A percentile compares a stretch with the other conserved stretches of the same genome.
Evolutionary conservation across 2,113 vertebrate species (phyloP).

Genomic region (Mastomys coucha): DNA sequence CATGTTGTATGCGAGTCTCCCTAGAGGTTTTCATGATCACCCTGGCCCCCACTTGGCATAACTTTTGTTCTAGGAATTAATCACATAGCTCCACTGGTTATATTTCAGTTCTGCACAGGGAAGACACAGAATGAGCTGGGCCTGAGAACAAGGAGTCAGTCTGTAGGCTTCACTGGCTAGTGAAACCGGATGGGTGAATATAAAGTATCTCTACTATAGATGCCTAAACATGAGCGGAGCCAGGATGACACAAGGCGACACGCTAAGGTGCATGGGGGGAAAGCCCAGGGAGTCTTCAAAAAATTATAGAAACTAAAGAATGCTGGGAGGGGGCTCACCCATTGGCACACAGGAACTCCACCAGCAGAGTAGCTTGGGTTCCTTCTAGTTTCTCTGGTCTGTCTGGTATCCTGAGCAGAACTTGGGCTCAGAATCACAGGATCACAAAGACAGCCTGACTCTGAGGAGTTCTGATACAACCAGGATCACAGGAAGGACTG

Average conservation of each 20-base stretch:
- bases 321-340: too few relatives aligned
- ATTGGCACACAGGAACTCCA: too few relatives aligned
- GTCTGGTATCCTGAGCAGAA: too few relatives aligned
- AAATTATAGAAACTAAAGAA: neutral
- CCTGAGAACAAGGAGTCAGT: neutral
- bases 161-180: neutral
- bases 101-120: constrained; percentile 19
- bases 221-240: neutral
- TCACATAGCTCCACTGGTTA: neutral
- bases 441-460: too few relatives aligned
- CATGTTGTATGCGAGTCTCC: neutral
- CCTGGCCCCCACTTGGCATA: neutral
- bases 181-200: neutral
- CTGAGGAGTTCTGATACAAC: too few relatives aligned
- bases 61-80: constrained; percentile 23
- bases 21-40: neutral
- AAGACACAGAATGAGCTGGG: constrained; percentile 15
- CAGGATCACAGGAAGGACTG: too few relatives aligned
- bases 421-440: too few relatives aligned
- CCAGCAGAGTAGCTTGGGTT: too few relatives aligned
- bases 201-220: neutral
- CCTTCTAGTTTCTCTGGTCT: too few relatives aligned
- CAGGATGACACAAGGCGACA: neutral
- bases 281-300: neutral
- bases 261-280: neutral